Base-by-base conservation (phyloP, 2,113 vertebrate genomes). In the Glaucomys volans region DNA sequence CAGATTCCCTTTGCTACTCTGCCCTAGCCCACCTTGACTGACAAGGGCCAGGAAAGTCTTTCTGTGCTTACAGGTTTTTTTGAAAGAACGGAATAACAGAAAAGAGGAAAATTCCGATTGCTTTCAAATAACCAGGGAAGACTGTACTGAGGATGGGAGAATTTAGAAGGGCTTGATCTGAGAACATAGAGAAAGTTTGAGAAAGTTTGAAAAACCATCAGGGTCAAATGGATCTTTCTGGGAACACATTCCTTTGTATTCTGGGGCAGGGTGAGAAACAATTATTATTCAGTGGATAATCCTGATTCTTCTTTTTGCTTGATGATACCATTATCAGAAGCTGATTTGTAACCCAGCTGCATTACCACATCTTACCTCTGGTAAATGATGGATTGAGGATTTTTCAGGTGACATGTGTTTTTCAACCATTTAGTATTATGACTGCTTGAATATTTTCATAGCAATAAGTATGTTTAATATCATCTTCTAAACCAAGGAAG, bases 361-460 rank as follows among this genome's bases (percentile, higher is more conserved):
- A 4, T 95, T 47, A 57, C 52, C 59, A 62, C n/a, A 77, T 84
- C 47, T 92, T 96, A 90, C 67, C 35, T 90, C 74, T 67, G 52
- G 66, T 72, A 59, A 91, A 77, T 81, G 54, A 85, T 37, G 62
- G 54, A 50, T 30, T 64, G 77, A 71, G 50, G 18, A 67, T 52
- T 87, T 76, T 96, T 91, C 59, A 95, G 79, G 50, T 89, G 84
- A 89, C 11, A 5, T 35, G 54, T 64, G 7, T 76, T 90, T 94
- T 95, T 96, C 42, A 76, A 66, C 37, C 47, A 93, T 93, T 95
- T 47, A 74, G 72, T 20, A 54, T 75, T n/a, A 94, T 77, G 40
- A 85, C 44, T 83, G 26, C 90, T 37, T 37, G 35, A 71, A 30
- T 96, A 54, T 82, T 91, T 96, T 89, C 40, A 88, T 28, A 93